phyloP scores from a whole-genome alignment of 2,797 vertebrate genomes.

The Clarias pachynema region DNA sequence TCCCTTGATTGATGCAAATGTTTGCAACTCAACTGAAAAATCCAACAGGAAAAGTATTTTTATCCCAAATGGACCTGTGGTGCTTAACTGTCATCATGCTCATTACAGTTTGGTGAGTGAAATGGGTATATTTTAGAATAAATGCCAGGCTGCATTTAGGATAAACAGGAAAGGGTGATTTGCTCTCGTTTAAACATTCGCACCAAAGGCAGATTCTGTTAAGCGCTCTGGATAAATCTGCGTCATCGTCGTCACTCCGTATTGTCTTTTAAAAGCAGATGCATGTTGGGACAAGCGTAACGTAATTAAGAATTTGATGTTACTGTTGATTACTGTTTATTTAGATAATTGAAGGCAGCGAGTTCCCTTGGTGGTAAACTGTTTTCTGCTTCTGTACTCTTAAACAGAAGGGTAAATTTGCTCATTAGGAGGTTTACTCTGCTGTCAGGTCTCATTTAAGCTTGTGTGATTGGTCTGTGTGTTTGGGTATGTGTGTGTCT shows the following conservation, averaged over 20 bases:
- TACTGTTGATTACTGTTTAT: background rate
- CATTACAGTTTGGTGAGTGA: background rate
- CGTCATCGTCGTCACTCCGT: too few species aligned
- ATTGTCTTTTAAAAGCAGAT: background rate
- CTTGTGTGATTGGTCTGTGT: background rate
- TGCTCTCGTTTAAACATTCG: conserved; percentile 2
- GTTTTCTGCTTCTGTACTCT: conserved; percentile 4
- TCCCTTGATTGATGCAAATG: background rate
- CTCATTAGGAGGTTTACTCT: background rate
- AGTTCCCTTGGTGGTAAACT: background rate
- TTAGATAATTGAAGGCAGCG: background rate
- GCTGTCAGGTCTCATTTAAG: conserved; percentile 2
- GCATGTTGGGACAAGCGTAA: too few species aligned
- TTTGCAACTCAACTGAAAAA: background rate
- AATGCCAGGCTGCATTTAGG: background rate
- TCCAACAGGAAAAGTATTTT: background rate
- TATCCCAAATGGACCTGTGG: too few species aligned
- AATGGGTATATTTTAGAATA: background rate
- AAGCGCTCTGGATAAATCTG: background rate
- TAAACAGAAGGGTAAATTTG: background rate
- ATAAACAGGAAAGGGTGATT: conserved; percentile 19
- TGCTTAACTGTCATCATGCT: background rate
- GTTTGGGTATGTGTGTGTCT: conserved; percentile 12
- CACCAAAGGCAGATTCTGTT: background rate
- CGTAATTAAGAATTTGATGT: background rate